These are phyloP conservation scores for Cryptoprocta ferox DNA, from an alignment of 2,797 vertebrate species.

Conservation along the genomic window DNA sequence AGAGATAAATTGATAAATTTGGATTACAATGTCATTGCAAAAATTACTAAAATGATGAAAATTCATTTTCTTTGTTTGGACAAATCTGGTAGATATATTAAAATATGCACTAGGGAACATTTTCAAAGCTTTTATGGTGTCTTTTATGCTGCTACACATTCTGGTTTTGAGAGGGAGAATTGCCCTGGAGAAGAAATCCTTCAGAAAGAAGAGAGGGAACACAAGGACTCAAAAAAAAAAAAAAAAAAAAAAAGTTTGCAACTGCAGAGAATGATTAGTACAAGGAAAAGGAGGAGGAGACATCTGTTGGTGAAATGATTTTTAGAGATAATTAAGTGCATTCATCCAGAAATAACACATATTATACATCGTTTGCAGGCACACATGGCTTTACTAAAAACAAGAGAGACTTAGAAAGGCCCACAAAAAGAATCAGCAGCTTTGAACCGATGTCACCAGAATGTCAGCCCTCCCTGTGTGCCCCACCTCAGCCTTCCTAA, in stretches of 20 bases:
- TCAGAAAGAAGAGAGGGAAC: constrained; percentile 82
- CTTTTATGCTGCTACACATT: constrained; percentile 76
- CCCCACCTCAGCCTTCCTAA: constrained; percentile 12
- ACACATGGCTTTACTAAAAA: constrained; percentile 84
- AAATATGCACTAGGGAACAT: constrained; percentile 76
- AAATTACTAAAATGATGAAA: constrained; percentile 72
- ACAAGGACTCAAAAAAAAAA: constrained; percentile 77
- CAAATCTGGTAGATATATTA: constrained; percentile 65
- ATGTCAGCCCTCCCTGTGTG: constrained; percentile 64
- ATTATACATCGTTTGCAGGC: constrained; percentile 84
- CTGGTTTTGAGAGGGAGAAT: constrained; percentile 78
- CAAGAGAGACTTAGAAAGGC: constrained; percentile 82
- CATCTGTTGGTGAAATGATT: constrained; percentile 88
- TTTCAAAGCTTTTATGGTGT: constrained; percentile 79
- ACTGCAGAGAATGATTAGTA: constrained; percentile 84
- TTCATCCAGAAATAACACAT: constrained; percentile 88
- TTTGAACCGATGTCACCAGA: constrained; percentile 76
- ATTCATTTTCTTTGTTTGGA: constrained; percentile 58
- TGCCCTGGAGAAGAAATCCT: constrained; percentile 84
- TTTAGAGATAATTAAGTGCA: constrained; percentile 89
- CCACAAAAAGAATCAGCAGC: constrained; percentile 81
- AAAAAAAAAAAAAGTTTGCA: constrained; percentile 60
- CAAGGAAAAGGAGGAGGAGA: constrained; percentile 86
- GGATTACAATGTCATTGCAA: constrained; percentile 54
- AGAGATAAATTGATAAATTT: constrained; percentile 17